Conservation (phyloP, 2,797 vertebrate species). For the Melanotaenia pygmaea region DNA sequence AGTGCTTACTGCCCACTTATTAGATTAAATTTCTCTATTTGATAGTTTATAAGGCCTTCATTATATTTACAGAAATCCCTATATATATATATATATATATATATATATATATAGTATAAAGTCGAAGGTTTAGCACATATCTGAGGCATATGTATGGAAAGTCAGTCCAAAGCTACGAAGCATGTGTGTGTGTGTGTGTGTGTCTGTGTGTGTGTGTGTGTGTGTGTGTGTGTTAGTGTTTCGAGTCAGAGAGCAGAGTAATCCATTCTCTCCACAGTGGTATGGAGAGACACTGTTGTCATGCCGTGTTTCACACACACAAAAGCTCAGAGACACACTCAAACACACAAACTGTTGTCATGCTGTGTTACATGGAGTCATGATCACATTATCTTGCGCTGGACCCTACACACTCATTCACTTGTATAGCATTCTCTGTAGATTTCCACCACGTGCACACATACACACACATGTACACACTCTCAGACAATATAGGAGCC, state of each 20-base stretch:
- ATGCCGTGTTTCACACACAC: constrained; percentile 64
- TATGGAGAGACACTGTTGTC: constrained; percentile 86
- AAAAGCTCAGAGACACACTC: constrained; percentile 60
- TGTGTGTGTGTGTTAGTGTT: constrained; percentile 56
- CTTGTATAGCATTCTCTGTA: constrained; percentile 94
- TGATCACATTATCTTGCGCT: constrained; percentile 98
- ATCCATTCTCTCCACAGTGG: constrained; percentile 96
- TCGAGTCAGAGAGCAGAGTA: constrained; percentile 83
- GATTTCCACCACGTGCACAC: constrained; percentile 89
- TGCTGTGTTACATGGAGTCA: constrained; percentile 96
- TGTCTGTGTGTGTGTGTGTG: constrained; percentile 42
- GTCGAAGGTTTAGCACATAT: constrained; percentile 18
- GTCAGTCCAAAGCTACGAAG: constrained; percentile 18
- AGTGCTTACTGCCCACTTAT: not conserved
- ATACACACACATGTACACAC: constrained; percentile 65
- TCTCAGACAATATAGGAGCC: constrained; percentile 60
- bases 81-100: not conserved
- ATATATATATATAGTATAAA: not conserved
- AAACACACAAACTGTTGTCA: constrained; percentile 85
- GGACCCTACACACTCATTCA: constrained; percentile 98
- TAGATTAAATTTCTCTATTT: not conserved
- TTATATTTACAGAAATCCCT: too few species aligned
- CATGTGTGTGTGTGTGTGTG: constrained; percentile 32
- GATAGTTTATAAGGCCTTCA: not conserved
- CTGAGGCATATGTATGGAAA: constrained; percentile 26